These are phyloP conservation scores for Andrena hattorfiana DNA, from an alignment of 2,888 invertebrate genomes.

Conservation along the genomic window DNA sequence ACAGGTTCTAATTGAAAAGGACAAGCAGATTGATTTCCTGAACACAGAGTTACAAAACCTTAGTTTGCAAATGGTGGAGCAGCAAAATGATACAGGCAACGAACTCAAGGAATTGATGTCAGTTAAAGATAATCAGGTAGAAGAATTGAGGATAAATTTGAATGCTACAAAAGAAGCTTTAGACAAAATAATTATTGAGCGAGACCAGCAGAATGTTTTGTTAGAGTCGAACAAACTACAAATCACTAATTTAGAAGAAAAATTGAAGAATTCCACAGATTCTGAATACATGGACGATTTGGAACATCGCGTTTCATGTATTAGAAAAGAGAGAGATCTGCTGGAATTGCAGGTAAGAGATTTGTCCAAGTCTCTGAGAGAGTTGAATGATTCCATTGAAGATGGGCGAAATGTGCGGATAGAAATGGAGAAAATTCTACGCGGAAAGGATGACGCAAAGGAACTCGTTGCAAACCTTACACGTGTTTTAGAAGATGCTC, in stretches of 20 bases:
- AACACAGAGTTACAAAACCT: slow-evolving; percentile 60
- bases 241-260: slow-evolving; percentile 70
- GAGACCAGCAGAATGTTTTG: slow-evolving; percentile 58
- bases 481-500: slow-evolving; percentile 87
- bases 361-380: slow-evolving; percentile 68
- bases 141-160: slow-evolving; percentile 36
- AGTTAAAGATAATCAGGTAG: slow-evolving; percentile 29
- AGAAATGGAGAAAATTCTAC: slow-evolving; percentile 62
- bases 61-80: slow-evolving; percentile 63
- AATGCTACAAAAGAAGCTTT: slow-evolving; percentile 41
- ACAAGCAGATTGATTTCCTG: slow-evolving; percentile 60
- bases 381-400: slow-evolving; percentile 59
- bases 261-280: slow-evolving; percentile 64
- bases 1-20: slow-evolving; percentile 51
- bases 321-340: slow-evolving; percentile 72
- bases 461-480: slow-evolving; percentile 89
- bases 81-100: slow-evolving; percentile 15
- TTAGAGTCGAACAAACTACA: slow-evolving; percentile 67
- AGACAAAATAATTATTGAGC: slow-evolving; percentile 53
- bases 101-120: slow-evolving; percentile 36
- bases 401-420: slow-evolving; percentile 56
- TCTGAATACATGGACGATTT: slow-evolving; percentile 67
- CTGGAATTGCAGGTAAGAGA: slow-evolving; percentile 77
- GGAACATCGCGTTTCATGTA: slow-evolving; percentile 62
- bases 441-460: slow-evolving; percentile 88